Percentiles rank a stretch among this genome's conserved stretches.
phyloP scores from a whole-genome alignment of 2,113 vertebrate species.

The Formicarius rufipectus region DNA sequence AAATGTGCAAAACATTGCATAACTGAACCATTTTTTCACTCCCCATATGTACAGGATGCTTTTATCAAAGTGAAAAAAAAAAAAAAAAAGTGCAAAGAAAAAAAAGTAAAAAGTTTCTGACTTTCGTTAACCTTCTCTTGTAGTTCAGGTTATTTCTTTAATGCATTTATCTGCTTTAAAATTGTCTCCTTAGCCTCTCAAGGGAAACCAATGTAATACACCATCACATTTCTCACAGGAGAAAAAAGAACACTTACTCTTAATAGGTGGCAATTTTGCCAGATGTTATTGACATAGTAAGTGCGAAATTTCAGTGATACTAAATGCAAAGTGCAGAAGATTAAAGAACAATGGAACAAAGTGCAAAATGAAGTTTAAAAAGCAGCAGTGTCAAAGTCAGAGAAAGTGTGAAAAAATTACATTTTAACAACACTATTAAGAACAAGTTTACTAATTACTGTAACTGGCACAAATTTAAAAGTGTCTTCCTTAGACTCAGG shows the following conservation, averaged over 20 bases:
- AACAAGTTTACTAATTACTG: constrained; percentile 82
- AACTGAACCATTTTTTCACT: background rate
- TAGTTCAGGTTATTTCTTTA: constrained; percentile 84
- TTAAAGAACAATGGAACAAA: constrained; percentile 93
- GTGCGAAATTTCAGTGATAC: constrained; percentile 92
- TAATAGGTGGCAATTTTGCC: constrained; percentile 98
- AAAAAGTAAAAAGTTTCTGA: constrained; percentile 76
- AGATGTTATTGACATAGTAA: constrained; percentile 99
- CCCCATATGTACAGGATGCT: background rate
- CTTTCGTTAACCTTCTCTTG: constrained; percentile 81
- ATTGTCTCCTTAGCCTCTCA: constrained; percentile 86
- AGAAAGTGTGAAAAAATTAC: constrained; percentile 81
- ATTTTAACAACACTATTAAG: constrained; percentile 75
- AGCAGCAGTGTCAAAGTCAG: constrained; percentile 82
- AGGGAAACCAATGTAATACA: constrained; percentile 86
- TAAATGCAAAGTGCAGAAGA: constrained; percentile 95
- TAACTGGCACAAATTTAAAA: constrained; percentile 74
- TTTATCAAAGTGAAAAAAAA: constrained; percentile 20
- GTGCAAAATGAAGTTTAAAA: constrained; percentile 85
- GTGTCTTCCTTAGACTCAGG: constrained; percentile 60
- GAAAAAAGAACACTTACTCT: constrained; percentile 95
- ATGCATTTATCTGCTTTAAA: constrained; percentile 87
- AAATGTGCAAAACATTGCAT: background rate
- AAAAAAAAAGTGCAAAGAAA: background rate
- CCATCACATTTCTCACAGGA: constrained; percentile 86